Conservation (phyloP, 2,797 vertebrate genomes). For the Bryconaethiops microstoma region DNA sequence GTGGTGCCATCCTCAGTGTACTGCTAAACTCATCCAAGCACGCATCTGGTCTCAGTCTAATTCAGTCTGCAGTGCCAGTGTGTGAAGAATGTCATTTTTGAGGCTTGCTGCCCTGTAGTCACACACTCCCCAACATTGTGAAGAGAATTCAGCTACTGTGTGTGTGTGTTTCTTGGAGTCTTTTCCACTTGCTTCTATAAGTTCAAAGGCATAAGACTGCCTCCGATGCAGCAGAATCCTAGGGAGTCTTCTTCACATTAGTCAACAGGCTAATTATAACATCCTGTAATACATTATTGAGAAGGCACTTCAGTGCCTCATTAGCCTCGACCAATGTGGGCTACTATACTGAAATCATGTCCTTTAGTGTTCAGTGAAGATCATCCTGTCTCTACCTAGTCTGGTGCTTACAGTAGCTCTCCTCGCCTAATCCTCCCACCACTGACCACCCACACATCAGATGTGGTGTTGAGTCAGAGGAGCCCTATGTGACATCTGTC, state of each 20-base stretch:
- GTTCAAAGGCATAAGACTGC: not conserved
- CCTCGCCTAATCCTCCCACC: slow-evolving; percentile 20
- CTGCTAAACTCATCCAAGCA: not conserved
- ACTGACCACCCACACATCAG: slow-evolving; percentile 24
- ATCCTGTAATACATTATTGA: slow-evolving; percentile 12
- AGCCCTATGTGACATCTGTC: slow-evolving; percentile 12
- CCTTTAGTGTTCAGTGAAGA: slow-evolving; percentile 8
- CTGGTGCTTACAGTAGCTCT: not conserved
- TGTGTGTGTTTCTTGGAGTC: not conserved
- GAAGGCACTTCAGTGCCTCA: not conserved
- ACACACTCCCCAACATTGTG: not conserved
- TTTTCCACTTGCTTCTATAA: not conserved
- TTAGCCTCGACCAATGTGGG: slow-evolving; percentile 2
- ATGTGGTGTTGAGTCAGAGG: slow-evolving; percentile 44
- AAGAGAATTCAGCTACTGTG: not conserved
- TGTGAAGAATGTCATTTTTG: not conserved
- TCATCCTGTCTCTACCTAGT: not conserved
- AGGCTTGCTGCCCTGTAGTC: not conserved
- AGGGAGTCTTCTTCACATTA: not conserved
- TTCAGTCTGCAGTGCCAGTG: not conserved
- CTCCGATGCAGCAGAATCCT: not conserved
- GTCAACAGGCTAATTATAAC: slow-evolving; percentile 25
- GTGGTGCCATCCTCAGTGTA: not conserved
- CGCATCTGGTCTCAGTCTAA: not conserved
- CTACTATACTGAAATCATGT: not conserved